These are phyloP conservation scores for Oligia strigilis DNA, from an alignment of 2,888 invertebrate genomes.

Conservation along the genomic window DNA sequence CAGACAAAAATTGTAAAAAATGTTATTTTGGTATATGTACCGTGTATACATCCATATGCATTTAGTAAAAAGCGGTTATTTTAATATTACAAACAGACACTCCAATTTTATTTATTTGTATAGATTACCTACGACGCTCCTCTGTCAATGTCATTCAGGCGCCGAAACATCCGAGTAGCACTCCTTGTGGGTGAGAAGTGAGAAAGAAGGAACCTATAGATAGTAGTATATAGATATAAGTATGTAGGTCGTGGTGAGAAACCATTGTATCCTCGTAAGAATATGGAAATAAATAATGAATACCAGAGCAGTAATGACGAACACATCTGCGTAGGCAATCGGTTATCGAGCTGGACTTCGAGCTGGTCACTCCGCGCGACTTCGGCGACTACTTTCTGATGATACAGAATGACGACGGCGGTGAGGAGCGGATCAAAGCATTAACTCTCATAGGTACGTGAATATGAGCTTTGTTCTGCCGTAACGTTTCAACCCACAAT, in stretches of 20 bases:
- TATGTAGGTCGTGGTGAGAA: background rate
- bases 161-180: background rate
- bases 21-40: too few species aligned
- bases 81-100: too few species aligned
- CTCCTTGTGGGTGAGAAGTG: too few species aligned
- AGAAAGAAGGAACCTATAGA: background rate
- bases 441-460: conserved; percentile 69
- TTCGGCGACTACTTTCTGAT: conserved; percentile 80
- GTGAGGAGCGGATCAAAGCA: conserved; percentile 77
- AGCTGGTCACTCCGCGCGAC: conserved; percentile 69
- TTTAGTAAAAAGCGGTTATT: too few species aligned
- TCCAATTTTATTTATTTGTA: too few species aligned
- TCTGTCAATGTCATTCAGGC: background rate
- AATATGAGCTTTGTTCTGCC: background rate
- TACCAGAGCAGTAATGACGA: background rate
- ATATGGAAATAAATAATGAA: background rate
- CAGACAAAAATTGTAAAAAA: too few species aligned
- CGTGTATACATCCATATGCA: too few species aligned
- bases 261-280: background rate
- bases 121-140: background rate
- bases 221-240: too few species aligned
- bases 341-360: conserved; percentile 72
- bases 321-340: conserved; percentile 67
- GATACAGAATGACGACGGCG: conserved; percentile 76
- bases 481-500: background rate